Conservation (phyloP, 35 echinoderm and acorn worm genomes). For the Ptychodera flava region DNA sequence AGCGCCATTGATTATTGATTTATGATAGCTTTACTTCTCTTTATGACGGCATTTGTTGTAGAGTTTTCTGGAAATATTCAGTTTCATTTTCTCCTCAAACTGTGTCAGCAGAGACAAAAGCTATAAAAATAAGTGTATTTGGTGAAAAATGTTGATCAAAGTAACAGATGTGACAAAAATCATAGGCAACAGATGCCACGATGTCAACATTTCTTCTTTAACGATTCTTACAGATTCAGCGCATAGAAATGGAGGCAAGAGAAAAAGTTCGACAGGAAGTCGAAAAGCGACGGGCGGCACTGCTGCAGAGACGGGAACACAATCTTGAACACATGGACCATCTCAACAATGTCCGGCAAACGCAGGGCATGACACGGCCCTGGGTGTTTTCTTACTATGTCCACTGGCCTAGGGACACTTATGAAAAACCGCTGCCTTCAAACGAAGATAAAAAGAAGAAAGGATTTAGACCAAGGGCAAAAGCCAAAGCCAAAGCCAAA, state of each 20-base stretch:
- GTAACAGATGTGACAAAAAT: too few species aligned
- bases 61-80: too few species aligned
- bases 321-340: constrained; percentile 58
- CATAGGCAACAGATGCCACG: too few species aligned
- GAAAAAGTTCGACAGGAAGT: constrained; percentile 56
- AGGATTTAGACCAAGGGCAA: neutral
- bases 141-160: too few species aligned
- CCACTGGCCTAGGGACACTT: constrained; percentile 80
- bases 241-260: constrained; percentile 73
- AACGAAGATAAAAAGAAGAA: constrained; percentile 53
- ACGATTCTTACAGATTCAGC: constrained; percentile 75
- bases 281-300: constrained; percentile 34
- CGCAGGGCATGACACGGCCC: constrained; percentile 83
- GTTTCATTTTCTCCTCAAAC: too few species aligned
- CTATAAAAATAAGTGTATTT: too few species aligned
- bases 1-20: too few species aligned
- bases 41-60: too few species aligned
- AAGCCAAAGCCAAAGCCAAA: neutral
- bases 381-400: constrained; percentile 97
- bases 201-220: too few species aligned
- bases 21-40: too few species aligned
- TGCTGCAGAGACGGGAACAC: constrained; percentile 44
- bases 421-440: constrained; percentile 63
- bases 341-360: constrained; percentile 60
- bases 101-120: too few species aligned